Conservation (phyloP, 2,797 vertebrate species). For the Amblyraja radiata region DNA sequence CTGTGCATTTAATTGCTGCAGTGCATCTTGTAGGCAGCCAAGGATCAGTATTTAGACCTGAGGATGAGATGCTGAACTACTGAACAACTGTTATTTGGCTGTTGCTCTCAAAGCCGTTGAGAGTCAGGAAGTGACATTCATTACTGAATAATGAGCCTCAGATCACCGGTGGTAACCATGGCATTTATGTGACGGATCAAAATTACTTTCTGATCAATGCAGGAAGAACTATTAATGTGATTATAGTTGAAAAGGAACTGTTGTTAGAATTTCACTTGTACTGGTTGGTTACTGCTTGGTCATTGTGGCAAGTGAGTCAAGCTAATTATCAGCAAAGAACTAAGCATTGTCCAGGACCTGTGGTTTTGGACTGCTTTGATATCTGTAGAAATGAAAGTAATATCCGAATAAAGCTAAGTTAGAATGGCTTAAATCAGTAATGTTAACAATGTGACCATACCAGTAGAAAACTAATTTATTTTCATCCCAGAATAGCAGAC, state of each 20-base stretch:
- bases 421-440: no score
- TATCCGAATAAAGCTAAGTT: no score
- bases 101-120: background rate
- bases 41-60: background rate
- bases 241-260: background rate
- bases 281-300: background rate
- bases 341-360: background rate
- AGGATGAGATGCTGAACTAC: background rate
- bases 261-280: background rate
- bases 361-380: background rate
- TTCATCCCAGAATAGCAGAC: no score
- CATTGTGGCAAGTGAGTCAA: background rate
- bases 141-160: background rate
- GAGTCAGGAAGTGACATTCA: background rate
- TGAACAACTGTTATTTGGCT: background rate
- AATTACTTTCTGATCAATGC: background rate
- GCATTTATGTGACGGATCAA: background rate
- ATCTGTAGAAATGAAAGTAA: background rate
- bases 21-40: background rate
- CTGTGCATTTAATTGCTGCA: background rate
- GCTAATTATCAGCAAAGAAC: background rate
- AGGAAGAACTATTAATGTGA: background rate
- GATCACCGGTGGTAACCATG: background rate
- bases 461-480: no score
- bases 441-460: no score